Evolutionary conservation across 2,888 invertebrate species (phyloP).

Genomic region (Sesamia inferens): DNA sequence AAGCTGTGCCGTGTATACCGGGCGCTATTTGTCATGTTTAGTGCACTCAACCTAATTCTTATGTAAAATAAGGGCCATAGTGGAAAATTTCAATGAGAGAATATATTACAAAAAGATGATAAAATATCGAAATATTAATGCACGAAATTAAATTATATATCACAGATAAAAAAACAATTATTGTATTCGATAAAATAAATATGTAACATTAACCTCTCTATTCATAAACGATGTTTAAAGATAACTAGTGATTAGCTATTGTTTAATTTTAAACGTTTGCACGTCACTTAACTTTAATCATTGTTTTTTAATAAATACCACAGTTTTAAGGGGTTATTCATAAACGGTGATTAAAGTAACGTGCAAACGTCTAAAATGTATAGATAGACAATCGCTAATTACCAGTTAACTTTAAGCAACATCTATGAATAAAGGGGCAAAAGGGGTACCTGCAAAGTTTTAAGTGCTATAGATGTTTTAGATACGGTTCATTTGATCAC

Average conservation of each 20-base stretch:
- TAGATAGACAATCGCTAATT: no score
- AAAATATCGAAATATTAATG: not conserved
- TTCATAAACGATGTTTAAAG: no score
- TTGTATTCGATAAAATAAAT: not conserved
- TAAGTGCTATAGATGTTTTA: not conserved
- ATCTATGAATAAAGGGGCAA: no score
- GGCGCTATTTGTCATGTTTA: constrained; percentile 20
- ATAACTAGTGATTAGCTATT: no score
- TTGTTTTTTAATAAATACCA: no score
- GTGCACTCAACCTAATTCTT: constrained; percentile 42
- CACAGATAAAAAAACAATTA: not conserved
- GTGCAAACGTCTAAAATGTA: no score
- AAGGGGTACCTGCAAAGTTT: not conserved
- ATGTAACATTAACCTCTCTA: no score
- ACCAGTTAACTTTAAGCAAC: no score
- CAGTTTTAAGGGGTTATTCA: no score
- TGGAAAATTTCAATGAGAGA: constrained; percentile 40
- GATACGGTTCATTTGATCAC: not conserved
- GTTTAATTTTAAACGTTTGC: no score
- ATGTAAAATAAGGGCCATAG: constrained; percentile 47
- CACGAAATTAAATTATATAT: not conserved
- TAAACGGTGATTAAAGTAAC: no score
- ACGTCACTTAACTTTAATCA: no score
- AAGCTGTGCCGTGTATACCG: constrained; percentile 27
- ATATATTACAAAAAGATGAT: not conserved